Conservation (phyloP, 2,113 vertebrate genomes). For the Sinocyclocheilus anshuiensis region DNA sequence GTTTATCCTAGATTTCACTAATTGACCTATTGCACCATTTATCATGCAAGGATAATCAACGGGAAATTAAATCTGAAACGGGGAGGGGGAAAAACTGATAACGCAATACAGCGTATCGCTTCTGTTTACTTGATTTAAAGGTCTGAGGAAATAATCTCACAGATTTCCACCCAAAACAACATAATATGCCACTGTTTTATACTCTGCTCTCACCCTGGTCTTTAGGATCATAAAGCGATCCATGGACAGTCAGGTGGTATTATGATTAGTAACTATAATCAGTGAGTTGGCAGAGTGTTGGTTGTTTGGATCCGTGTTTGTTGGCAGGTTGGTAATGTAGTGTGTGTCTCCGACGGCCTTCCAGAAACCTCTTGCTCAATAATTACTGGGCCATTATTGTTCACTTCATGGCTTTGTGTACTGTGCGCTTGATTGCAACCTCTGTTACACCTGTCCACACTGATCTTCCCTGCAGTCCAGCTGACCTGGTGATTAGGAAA, state of each 20-base stretch:
- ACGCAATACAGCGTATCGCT: background rate
- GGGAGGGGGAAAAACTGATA: conserved; percentile 5
- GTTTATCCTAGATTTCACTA: conserved; percentile 35
- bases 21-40: conserved; percentile 53
- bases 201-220: background rate
- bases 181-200: background rate
- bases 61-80: conserved; percentile 47
- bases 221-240: conserved; percentile 26
- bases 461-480: conserved; percentile 28
- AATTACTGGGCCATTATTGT: conserved; percentile 58
- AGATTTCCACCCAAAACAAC: background rate
- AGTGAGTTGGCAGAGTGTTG: conserved; percentile 43
- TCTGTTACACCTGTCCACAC: conserved; percentile 49
- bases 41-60: conserved; percentile 48
- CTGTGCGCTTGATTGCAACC: conserved; percentile 51
- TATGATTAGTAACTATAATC: conserved; percentile 46
- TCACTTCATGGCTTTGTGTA: conserved; percentile 53
- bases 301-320: conserved; percentile 40
- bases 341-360: conserved; percentile 41
- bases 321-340: conserved; percentile 47
- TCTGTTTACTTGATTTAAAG: background rate
- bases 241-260: conserved; percentile 25
- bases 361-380: conserved; percentile 55
- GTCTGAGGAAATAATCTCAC: background rate
- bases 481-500: conserved; percentile 25